Conservation (phyloP, 2,888 invertebrate species). For the Euphydryas editha region DNA sequence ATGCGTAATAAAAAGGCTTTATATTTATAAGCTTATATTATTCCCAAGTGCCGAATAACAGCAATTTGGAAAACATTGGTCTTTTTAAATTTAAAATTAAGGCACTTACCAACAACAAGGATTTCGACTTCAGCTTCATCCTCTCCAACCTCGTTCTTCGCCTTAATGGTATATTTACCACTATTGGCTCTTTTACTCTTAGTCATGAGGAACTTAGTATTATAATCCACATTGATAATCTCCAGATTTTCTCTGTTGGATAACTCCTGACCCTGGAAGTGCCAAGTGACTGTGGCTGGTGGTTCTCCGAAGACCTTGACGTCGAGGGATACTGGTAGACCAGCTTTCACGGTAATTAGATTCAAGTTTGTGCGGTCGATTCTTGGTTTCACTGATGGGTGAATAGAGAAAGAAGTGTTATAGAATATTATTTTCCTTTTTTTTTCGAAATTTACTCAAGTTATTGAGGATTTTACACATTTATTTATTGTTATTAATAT, state of each 20-base stretch:
- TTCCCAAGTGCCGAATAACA: too few species aligned
- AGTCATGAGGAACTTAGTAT: conserved; percentile 94
- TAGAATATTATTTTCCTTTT: neutral
- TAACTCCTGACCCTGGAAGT: conserved; percentile 88
- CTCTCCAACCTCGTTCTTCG: conserved; percentile 96
- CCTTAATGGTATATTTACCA: conserved; percentile 94
- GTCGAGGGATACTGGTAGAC: conserved; percentile 93
- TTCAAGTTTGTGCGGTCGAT: conserved; percentile 96
- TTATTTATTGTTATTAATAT: too few species aligned
- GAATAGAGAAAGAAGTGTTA: neutral
- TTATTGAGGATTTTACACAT: too few species aligned
- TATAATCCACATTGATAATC: conserved; percentile 94
- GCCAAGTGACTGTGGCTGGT: conserved; percentile 96
- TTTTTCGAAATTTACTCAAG: too few species aligned
- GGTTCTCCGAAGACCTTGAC: conserved; percentile 97
- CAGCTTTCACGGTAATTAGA: conserved; percentile 93
- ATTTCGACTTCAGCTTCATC: conserved; percentile 96
- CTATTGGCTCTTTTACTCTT: conserved; percentile 91
- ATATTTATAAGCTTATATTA: too few species aligned
- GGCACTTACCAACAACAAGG: conserved; percentile 86
- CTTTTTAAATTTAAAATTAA: neutral
- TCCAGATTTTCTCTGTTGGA: conserved; percentile 85
- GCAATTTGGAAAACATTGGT: too few species aligned
- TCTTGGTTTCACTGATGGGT: conserved; percentile 91
- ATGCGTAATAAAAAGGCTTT: too few species aligned